These are phyloP conservation scores for Elegia similella DNA, from an alignment of 2,888 invertebrate species.

Conservation along the genomic window DNA sequence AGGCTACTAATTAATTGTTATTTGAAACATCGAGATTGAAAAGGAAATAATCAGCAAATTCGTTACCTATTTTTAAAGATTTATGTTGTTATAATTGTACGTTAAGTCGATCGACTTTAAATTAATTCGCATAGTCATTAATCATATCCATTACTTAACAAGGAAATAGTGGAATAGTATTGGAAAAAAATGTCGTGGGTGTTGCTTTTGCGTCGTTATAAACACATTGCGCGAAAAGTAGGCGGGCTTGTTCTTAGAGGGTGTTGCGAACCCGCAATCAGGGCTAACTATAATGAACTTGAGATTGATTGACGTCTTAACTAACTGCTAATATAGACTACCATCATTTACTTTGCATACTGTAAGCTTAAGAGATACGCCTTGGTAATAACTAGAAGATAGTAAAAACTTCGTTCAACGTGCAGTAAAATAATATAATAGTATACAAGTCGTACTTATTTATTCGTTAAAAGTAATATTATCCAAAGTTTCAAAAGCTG, in stretches of 20 bases:
- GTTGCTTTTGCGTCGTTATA: constrained; percentile 66
- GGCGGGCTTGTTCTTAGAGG: constrained; percentile 51
- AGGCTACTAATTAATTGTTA: no score
- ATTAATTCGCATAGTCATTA: constrained; percentile 53
- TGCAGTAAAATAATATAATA: no score
- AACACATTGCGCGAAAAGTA: constrained; percentile 69
- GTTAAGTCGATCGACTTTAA: constrained; percentile 25
- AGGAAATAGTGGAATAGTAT: constrained; percentile 49
- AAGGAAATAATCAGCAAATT: background rate
- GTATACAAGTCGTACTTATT: no score
- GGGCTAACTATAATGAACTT: constrained; percentile 53
- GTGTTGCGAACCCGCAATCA: constrained; percentile 44
- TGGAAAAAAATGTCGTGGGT: constrained; percentile 51
- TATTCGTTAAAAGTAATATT: no score
- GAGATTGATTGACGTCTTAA: constrained; percentile 39
- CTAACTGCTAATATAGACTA: constrained; percentile 5
- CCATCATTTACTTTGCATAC: background rate
- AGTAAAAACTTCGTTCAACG: background rate
- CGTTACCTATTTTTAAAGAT: constrained; percentile 38
- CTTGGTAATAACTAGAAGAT: background rate
- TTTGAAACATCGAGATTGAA: no score
- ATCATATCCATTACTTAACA: constrained; percentile 63
- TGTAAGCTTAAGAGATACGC: background rate
- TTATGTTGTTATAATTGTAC: constrained; percentile 63
- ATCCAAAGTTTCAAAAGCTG: no score